Percentiles rank a stretch among this genome's conserved stretches.
Conservation (phyloP, 2,113 vertebrate species). For the Balaeniceps rex region DNA sequence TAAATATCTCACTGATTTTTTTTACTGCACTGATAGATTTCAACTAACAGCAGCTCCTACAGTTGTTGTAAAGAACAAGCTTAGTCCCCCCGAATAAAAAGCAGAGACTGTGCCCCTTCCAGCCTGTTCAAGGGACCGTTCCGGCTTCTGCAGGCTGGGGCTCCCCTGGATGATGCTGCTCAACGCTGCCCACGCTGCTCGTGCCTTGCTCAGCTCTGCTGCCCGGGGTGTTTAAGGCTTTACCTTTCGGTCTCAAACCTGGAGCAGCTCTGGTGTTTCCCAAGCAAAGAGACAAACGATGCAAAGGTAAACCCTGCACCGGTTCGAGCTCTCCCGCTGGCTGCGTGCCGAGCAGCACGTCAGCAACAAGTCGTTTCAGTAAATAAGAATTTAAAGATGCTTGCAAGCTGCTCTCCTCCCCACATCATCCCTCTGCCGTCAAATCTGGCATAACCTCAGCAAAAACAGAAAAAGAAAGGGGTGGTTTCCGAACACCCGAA, state of each 20-base stretch:
- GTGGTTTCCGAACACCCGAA: neutral
- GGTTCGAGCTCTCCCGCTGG: neutral
- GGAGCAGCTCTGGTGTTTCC: neutral
- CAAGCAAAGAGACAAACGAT: neutral
- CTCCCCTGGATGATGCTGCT: accelerated
- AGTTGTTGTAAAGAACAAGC: neutral
- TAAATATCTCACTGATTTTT: neutral
- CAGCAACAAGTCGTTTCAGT: neutral
- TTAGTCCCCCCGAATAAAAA: accelerated
- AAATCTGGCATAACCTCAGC: neutral
- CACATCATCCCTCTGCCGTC: too few relatives aligned
- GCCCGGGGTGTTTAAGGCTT: accelerated
- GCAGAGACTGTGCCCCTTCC: neutral
- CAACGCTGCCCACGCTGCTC: accelerated
- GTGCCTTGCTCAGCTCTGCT: neutral
- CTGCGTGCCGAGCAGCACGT: accelerated
- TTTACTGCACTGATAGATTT: neutral
- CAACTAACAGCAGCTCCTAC: neutral
- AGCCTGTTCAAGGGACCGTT: accelerated
- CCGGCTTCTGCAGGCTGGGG: neutral
- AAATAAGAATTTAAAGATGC: neutral
- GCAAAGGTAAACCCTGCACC: accelerated
- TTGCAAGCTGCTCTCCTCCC: neutral
- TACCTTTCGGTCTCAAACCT: neutral
- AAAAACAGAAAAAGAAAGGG: neutral